Evolutionary conservation across 2,888 invertebrate species (phyloP), one percentile per base, ranked within the genome.

Genomic region (Platycnemis pennipes): DNA sequence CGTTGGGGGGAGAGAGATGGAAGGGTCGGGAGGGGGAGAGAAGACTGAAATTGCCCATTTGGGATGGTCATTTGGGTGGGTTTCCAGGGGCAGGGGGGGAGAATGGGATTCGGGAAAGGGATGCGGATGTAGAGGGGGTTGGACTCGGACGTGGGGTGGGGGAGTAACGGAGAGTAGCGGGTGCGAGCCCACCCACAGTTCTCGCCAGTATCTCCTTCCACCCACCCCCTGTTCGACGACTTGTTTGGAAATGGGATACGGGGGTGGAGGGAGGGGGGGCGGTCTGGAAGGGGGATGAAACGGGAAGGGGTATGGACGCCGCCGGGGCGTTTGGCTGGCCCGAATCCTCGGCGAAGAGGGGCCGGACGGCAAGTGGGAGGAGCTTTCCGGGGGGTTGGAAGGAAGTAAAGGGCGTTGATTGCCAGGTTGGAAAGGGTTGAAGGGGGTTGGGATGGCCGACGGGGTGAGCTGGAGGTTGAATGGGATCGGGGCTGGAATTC

Each of bases 321-420:
- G 11, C 45, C 45, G 45, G 3, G 22, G 44, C 31, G 37, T 77
- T 77, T 77, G 31, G 31, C 37, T 37, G 13, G 31, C 11, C 77
- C 31, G 31, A 37, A 31, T 31, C 77, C 13, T 2, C 13, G 37
- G 37, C 4, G 87, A 8, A 26, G 87, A 42, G n/a, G 26, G 1
- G 46, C 1, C 45, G 0, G 87, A 45, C 45, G 26, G 13, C 19
- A 46, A 45, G 45, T 26, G 37, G 44, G 86, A 26, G 22, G 56
- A 37, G 37, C 31, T n/a, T n/a, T n/a, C n/a, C n/a, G 56, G 1
- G 56, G 42, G 63, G 63, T 56, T 56, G 56, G 37, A 22, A 63
- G 63, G 56, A 44, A 56, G 91, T 56, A 42, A 44, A 63, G 63
- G 44, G 91, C 91, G 91, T 91, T 91, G 91, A 91, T 91, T 91